Conservation (phyloP, 2,113 vertebrate genomes). For the Numida meleagris region DNA sequence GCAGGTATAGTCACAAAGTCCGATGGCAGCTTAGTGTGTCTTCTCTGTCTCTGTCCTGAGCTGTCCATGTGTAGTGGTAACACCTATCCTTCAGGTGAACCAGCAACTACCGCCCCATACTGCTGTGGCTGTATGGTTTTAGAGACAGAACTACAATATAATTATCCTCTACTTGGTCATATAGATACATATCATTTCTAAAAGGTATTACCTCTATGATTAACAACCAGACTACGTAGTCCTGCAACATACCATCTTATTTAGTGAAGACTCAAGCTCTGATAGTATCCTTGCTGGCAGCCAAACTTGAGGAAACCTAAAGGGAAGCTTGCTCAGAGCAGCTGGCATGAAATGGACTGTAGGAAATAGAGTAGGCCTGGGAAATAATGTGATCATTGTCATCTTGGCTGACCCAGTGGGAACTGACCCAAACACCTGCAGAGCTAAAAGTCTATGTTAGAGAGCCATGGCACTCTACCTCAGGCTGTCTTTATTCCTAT, state of each 20-base stretch:
- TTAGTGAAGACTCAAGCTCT: not conserved
- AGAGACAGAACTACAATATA: not conserved
- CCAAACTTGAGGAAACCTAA: not conserved
- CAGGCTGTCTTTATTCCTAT: not conserved
- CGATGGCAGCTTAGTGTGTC: not conserved
- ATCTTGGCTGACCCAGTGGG: not conserved
- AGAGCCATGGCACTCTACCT: not conserved
- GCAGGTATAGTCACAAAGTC: not conserved
- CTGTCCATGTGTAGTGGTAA: rapidly evolving
- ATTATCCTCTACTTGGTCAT: not conserved
- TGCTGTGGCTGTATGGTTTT: not conserved
- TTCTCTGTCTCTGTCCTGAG: not conserved
- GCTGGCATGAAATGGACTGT: not conserved
- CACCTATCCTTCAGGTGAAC: not conserved
- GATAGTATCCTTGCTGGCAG: not conserved
- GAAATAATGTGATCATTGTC: not conserved
- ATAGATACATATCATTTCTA: not conserved
- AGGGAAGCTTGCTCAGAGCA: not conserved
- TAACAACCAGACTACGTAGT: not conserved
- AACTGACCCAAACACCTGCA: not conserved
- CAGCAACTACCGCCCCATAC: not conserved
- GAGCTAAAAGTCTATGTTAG: not conserved
- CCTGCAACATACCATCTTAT: not conserved
- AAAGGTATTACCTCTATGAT: not conserved
- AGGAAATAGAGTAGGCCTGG: not conserved